Evolutionary conservation across 2,797 vertebrate genomes (phyloP).

Genomic region (Distichodus sexfasciatus): DNA sequence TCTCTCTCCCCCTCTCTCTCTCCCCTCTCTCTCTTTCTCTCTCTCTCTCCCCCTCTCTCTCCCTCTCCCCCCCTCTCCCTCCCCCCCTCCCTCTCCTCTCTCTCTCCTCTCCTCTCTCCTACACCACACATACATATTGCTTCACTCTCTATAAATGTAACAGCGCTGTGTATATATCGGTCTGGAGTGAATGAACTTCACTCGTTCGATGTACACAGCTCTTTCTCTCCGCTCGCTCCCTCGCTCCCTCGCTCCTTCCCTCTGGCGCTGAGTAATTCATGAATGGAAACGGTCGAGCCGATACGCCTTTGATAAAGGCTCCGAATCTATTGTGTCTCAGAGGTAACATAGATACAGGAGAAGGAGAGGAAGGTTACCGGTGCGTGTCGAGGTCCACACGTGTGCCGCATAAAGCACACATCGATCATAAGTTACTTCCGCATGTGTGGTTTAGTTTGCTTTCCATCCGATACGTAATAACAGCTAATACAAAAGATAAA

Average conservation of each 20-base stretch:
- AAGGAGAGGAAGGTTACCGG: slow-evolving; percentile 39
- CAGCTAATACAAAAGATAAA: slow-evolving; percentile 33
- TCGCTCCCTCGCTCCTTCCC: slow-evolving; percentile 18
- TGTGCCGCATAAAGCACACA: neutral
- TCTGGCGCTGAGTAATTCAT: slow-evolving; percentile 14
- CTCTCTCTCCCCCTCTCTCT: neutral
- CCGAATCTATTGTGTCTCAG: slow-evolving; percentile 23
- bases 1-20: too few relatives aligned
- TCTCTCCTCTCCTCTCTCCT: slow-evolving; percentile 3
- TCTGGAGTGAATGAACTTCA: neutral
- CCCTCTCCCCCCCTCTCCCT: neutral
- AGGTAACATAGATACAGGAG: slow-evolving; percentile 29
- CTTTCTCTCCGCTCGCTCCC: neutral
- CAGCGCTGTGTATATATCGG: neutral
- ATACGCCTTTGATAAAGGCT: slow-evolving; percentile 8
- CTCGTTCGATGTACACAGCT: neutral
- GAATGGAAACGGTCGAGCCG: slow-evolving; percentile 3
- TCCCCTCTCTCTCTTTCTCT: neutral
- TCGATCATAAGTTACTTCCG: slow-evolving; percentile 27
- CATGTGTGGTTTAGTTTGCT: slow-evolving; percentile 40
- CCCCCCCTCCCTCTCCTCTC: neutral
- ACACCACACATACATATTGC: slow-evolving; percentile 41
- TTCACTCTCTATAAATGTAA: slow-evolving; percentile 48
- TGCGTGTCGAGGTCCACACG: neutral
- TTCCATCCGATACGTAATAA: slow-evolving; percentile 20